Evolutionary conservation across 1,140 invertebrate genomes (phyloP).

Genomic region (Cepaea nemoralis): DNA sequence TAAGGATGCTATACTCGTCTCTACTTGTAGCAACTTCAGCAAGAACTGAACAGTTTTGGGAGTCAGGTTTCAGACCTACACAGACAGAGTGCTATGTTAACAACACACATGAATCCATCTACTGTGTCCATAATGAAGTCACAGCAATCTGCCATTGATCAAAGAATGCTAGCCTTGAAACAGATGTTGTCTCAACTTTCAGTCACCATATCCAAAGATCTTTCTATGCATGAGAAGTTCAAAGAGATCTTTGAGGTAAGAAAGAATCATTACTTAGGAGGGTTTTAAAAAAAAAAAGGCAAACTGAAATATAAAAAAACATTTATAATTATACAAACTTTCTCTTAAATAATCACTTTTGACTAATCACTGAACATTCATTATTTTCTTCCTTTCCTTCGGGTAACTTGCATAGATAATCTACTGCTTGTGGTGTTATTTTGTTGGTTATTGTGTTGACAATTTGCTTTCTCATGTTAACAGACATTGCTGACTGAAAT

Average conservation of each 20-base stretch:
- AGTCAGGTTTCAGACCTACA: conserved; percentile 56
- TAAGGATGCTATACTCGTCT: too few relatives aligned
- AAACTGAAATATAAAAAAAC: neutral
- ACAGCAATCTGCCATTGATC: conserved; percentile 57
- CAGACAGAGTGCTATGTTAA: conserved; percentile 60
- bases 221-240: conserved; percentile 57
- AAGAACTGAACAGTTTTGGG: conserved; percentile 61
- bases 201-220: conserved; percentile 57
- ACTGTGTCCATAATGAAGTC: conserved; percentile 63
- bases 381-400: too few relatives aligned
- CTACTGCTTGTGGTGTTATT: too few relatives aligned
- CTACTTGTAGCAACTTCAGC: conserved; percentile 54
- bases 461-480: too few relatives aligned
- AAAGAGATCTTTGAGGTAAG: conserved; percentile 50
- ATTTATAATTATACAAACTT: too few relatives aligned
- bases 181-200: conserved; percentile 59
- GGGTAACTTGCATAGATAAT: too few relatives aligned
- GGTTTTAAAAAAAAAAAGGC: conserved; percentile 1
- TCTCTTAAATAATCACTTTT: too few relatives aligned
- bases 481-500: too few relatives aligned
- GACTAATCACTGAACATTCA: too few relatives aligned
- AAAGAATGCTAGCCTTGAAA: conserved; percentile 57
- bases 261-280: neutral
- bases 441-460: too few relatives aligned
- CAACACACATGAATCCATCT: conserved; percentile 63